Percentiles rank a stretch among this genome's conserved stretches.
These are phyloP conservation scores for Marcusenius ussheri DNA, from an alignment of 2,113 vertebrate species.

Conservation along the genomic window DNA sequence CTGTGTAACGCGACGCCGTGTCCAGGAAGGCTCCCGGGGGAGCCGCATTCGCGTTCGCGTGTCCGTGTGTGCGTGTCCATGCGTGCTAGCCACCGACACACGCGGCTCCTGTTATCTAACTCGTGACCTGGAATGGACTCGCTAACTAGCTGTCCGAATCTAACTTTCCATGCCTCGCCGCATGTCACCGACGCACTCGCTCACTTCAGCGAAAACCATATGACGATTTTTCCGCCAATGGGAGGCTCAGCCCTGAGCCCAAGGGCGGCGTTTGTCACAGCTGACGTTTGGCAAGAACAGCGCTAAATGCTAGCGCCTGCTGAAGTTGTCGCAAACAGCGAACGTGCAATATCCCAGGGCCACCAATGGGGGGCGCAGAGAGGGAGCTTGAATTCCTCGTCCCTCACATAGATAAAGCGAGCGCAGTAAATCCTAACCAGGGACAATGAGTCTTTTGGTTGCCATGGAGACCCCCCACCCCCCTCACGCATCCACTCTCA, in stretches of 20 bases:
- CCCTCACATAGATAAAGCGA: background rate
- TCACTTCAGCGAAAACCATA: background rate
- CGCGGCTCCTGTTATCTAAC: background rate
- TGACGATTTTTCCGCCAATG: background rate
- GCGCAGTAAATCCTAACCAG: background rate
- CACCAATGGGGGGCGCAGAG: background rate
- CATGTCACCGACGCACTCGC: background rate
- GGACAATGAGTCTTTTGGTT: background rate
- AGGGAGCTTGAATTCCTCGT: background rate
- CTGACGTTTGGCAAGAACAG: background rate
- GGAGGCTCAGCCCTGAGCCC: background rate
- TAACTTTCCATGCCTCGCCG: background rate
- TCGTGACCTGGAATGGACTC: background rate
- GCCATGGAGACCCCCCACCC: background rate
- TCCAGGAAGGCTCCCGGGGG: background rate
- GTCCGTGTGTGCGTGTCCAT: background rate
- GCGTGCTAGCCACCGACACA: background rate
- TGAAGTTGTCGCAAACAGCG: background rate
- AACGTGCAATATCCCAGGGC: background rate
- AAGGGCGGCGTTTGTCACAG: background rate
- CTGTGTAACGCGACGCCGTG: background rate
- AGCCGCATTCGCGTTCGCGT: background rate
- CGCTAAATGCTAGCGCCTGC: background rate
- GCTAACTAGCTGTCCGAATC: background rate
- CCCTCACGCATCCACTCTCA: background rate